phyloP scores from a whole-genome alignment of 1,140 invertebrate genomes.

The Nomia melanderi region DNA sequence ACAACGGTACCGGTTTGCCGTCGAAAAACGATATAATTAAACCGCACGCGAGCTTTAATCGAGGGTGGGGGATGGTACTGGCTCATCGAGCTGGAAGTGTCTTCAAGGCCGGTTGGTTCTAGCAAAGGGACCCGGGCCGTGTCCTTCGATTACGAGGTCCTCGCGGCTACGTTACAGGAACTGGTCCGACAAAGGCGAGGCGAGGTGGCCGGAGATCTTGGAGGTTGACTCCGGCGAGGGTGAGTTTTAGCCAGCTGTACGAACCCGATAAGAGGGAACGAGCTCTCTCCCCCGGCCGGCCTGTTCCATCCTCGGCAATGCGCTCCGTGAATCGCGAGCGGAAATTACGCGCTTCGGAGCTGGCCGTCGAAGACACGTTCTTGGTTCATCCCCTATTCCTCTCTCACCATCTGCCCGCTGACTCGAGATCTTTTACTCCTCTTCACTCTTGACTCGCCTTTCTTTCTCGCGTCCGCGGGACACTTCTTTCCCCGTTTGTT shows the following conservation, averaged over 20 bases:
- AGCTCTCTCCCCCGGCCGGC: too few relatives aligned
- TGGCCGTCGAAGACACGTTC: background rate
- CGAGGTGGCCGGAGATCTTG: slow-evolving; percentile 71
- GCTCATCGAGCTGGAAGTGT: slow-evolving; percentile 36
- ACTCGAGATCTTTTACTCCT: too few relatives aligned
- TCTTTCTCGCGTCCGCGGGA: too few relatives aligned
- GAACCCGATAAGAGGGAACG: background rate
- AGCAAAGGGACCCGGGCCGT: slow-evolving; percentile 44
- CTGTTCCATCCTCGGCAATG: background rate
- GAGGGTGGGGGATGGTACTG: background rate
- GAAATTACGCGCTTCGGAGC: background rate
- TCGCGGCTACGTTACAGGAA: slow-evolving; percentile 30
- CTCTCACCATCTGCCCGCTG: background rate
- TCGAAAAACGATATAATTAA: slow-evolving; percentile 18
- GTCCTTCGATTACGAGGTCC: slow-evolving; percentile 39
- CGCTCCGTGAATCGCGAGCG: background rate
- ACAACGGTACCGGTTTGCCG: background rate
- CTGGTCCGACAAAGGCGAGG: slow-evolving; percentile 47
- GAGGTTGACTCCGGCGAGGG: slow-evolving; percentile 72
- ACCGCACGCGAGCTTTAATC: background rate
- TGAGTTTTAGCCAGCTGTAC: slow-evolving; percentile 65
- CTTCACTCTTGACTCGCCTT: too few relatives aligned
- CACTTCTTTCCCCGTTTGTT: too few relatives aligned
- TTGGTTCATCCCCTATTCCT: background rate
- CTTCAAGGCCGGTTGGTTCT: slow-evolving; percentile 63